A percentile compares a stretch with the other conserved stretches of the same genome.
Conservation (phyloP, 2,888 invertebrate genomes). For the Eretmocerus hayati region DNA sequence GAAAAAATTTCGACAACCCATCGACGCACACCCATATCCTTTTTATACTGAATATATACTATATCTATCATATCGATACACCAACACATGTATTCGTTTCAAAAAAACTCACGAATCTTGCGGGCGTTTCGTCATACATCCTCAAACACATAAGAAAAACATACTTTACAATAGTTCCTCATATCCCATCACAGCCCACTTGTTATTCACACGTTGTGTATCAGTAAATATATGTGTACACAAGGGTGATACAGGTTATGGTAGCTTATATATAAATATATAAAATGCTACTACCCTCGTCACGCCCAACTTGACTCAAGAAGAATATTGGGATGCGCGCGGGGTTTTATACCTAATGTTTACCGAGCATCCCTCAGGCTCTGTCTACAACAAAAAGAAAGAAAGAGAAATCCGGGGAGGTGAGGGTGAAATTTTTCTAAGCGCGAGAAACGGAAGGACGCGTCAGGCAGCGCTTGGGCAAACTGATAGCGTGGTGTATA, state of each 20-base stretch:
- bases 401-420: neutral
- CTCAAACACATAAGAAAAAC: neutral
- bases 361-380: neutral
- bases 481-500: neutral
- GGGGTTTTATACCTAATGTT: conserved; percentile 3
- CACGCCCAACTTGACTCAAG: conserved; percentile 13
- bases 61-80: too few relatives aligned
- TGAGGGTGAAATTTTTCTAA: neutral
- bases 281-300: conserved; percentile 1
- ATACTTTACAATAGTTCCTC: neutral
- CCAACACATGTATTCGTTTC: too few relatives aligned
- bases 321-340: neutral
- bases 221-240: too few relatives aligned
- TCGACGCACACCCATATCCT: too few relatives aligned
- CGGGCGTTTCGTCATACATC: too few relatives aligned
- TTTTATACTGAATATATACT: too few relatives aligned
- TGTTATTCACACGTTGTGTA: neutral
- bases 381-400: neutral
- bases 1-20: too few relatives aligned
- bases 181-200: neutral
- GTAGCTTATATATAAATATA: neutral
- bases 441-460: conserved; percentile 1
- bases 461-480: neutral
- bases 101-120: too few relatives aligned
- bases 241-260: neutral